Base-by-base conservation (phyloP, 2,888 invertebrate species). In the Lucinisca nassula region DNA sequence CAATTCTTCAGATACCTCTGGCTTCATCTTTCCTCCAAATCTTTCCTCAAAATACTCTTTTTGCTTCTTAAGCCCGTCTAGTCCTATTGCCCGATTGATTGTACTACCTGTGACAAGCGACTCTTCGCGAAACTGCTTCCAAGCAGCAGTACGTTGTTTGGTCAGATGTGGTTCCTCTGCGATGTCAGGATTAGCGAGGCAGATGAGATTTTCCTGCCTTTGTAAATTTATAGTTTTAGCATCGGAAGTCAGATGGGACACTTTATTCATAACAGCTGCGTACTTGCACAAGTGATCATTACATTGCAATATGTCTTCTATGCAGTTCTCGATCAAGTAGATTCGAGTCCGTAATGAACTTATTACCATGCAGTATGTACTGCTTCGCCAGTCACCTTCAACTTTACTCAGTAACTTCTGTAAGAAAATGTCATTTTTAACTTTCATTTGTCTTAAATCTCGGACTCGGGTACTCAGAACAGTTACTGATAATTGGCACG, bases 301-400 rank as follows among this genome's bases (percentile, higher is more conserved):
- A 37, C 51, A 51, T 49, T 49, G 12, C 21, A 82, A 37, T 17
- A 72, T 14, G 49, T 84, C 84, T 45, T 82, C 82, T 17, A 86
- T 81, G 58, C 85, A 83, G 38, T 81, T 79, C 24, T 86, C 85
- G 40, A 84, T 81, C 14, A 73, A 55, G 37, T 76, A 74, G 14
- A 86, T 58, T 27, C 32, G 55, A 32, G 88, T 88, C 40, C 77
- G 67, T 45, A 85, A 30, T 30, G 67, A 74, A 38, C 85, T 88
- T 24, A 88, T 88, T 1, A 88, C 82, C 35, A 82, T 82, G 21
- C 72, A 67, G 72, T 38, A 88, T 1, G 72, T 35, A 49, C 85
- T 88, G 14, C 27, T 75, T 32, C 67, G 30, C 81, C 81, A 82
- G n/a, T 82, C 81, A 0, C 30, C 30, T 32, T 61, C 81, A n/a